Percentiles rank a stretch among this genome's conserved stretches.
phyloP scores from a whole-genome alignment of 2,797 vertebrate genomes.

The Onychomys arenicola region DNA sequence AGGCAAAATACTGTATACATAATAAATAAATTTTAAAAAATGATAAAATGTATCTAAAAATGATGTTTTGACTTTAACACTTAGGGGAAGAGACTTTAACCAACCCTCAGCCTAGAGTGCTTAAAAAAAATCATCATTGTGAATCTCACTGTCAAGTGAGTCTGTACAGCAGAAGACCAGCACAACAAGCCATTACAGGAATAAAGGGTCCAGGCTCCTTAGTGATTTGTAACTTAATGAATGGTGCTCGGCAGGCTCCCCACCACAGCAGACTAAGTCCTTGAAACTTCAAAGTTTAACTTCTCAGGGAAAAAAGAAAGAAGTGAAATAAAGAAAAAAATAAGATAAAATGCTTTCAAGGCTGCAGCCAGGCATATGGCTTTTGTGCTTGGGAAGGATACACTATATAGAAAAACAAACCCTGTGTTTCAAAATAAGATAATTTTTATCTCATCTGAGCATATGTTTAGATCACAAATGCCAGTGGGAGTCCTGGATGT shows the following conservation, averaged over 20 bases:
- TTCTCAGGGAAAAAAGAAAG: neutral
- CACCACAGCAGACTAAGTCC: conserved; percentile 50
- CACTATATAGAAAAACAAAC: conserved; percentile 33
- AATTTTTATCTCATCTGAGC: conserved; percentile 37
- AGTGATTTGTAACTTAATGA: conserved; percentile 23
- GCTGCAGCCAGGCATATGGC: neutral
- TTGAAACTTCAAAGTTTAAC: conserved; percentile 72
- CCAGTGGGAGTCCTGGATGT: neutral
- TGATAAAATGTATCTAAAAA: too few relatives aligned
- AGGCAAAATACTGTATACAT: too few relatives aligned
- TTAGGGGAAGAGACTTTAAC: neutral
- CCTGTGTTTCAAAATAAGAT: conserved; percentile 57
- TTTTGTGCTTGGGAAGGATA: conserved; percentile 28
- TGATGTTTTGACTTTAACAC: conserved; percentile 29
- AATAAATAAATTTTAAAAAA: too few relatives aligned
- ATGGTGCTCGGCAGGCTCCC: conserved; percentile 19
- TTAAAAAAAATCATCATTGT: conserved; percentile 30
- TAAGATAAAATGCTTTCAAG: conserved; percentile 60
- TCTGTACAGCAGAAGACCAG: neutral
- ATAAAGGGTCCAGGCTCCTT: neutral
- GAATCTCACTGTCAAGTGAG: conserved; percentile 29
- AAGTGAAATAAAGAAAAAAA: conserved; percentile 55
- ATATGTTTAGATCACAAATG: conserved; percentile 10
- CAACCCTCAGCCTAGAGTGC: neutral
- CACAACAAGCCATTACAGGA: neutral